A percentile compares a stretch with the other conserved stretches of the same genome.
Evolutionary conservation across 35 echinoderm and acorn worm species (phyloP).

Genomic region (Heliocidaris erythrogramma): DNA sequence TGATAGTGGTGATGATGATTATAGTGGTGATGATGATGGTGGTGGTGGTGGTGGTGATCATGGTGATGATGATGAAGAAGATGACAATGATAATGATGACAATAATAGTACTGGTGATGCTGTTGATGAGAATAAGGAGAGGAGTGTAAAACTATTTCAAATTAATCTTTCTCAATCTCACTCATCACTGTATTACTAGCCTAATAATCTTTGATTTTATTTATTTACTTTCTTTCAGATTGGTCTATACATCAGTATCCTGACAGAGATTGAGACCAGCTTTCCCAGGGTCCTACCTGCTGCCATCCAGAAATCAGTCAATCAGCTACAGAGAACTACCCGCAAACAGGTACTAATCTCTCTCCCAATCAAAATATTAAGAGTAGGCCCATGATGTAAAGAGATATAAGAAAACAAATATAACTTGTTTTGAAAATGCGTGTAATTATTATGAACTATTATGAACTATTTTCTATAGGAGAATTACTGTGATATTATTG

Average conservation of each 20-base stretch:
- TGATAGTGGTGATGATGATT: not conserved
- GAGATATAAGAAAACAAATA: too few species aligned
- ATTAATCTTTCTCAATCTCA: too few species aligned
- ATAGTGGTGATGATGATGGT: not conserved
- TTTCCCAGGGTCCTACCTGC: conserved; percentile 65
- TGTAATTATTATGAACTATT: too few species aligned
- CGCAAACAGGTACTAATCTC: conserved; percentile 60
- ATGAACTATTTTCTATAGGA: too few species aligned
- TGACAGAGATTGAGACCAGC: conserved; percentile 86
- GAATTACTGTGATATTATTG: too few species aligned
- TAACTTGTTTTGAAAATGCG: too few species aligned
- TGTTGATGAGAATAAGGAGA: too few species aligned
- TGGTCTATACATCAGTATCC: conserved; percentile 64
- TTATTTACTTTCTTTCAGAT: conserved; percentile 17
- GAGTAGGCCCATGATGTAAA: too few species aligned
- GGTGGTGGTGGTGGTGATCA: not conserved
- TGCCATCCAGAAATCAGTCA: conserved; percentile 76
- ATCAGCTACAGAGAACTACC: conserved; percentile 63
- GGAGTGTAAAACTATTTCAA: too few species aligned
- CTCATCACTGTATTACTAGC: too few species aligned
- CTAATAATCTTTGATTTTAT: not conserved
- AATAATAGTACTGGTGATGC: too few species aligned
- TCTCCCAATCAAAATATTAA: not conserved
- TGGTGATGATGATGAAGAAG: not conserved
- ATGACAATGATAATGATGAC: too few species aligned